phyloP scores from a whole-genome alignment of 2,797 vertebrate species.

The Monodelphis domestica region DNA sequence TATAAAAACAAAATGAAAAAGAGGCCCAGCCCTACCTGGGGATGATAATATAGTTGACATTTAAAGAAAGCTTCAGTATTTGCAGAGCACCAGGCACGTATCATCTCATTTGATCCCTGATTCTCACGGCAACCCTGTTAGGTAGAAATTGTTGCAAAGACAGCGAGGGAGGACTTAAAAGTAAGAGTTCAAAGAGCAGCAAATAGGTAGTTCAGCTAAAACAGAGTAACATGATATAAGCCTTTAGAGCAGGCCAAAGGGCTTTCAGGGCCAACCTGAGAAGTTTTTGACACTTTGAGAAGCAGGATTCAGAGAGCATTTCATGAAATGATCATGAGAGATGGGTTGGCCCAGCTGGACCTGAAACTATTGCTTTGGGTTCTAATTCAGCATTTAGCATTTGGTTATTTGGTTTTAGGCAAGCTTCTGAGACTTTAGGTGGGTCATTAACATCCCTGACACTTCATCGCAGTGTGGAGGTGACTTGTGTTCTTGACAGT shows the following conservation, averaged over 20 bases:
- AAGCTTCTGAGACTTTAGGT: not conserved
- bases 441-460: not conserved
- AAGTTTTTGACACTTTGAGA: conserved; percentile 19
- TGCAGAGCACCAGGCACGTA: not conserved
- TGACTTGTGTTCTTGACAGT: not conserved
- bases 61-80: not conserved
- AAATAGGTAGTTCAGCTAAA: not conserved
- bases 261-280: not conserved
- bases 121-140: not conserved
- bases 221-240: not conserved
- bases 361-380: not conserved
- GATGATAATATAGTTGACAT: not conserved
- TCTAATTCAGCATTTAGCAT: not conserved
- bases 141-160: not conserved
- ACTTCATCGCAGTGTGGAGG: not conserved
- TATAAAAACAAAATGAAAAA: not conserved
- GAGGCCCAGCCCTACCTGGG: not conserved
- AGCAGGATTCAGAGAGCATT: conserved; percentile 35
- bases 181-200: not conserved
- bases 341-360: conserved; percentile 24
- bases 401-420: not conserved
- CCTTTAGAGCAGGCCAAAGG: not conserved
- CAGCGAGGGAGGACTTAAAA: not conserved
- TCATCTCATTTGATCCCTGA: not conserved
- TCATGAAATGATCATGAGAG: not conserved